These are phyloP conservation scores for Drosophila recens DNA, from an alignment of 2,888 invertebrate species.

Conservation along the genomic window DNA sequence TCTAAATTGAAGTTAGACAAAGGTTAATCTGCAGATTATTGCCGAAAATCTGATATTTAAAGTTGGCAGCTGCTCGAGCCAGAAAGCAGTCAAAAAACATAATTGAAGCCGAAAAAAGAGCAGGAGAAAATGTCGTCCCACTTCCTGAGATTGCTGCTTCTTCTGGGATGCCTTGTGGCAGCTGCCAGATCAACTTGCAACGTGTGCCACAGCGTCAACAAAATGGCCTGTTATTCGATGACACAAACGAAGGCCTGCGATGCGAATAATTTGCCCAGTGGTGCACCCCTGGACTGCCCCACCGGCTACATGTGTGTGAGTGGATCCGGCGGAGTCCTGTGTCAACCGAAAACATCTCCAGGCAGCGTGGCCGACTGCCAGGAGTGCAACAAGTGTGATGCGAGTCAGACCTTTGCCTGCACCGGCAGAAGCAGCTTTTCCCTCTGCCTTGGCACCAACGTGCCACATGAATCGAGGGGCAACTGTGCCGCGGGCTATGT, in stretches of 20 bases:
- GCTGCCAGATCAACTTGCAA: slow-evolving; percentile 65
- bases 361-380: slow-evolving; percentile 57
- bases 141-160: slow-evolving; percentile 10
- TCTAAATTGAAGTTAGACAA: slow-evolving; percentile 56
- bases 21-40: slow-evolving; percentile 37
- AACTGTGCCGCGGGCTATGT: slow-evolving; percentile 69
- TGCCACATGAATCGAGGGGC: slow-evolving; percentile 53
- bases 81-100: slow-evolving; percentile 7
- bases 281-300: slow-evolving; percentile 59
- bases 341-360: slow-evolving; percentile 42
- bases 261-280: slow-evolving; percentile 53
- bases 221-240: slow-evolving; percentile 73
- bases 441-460: slow-evolving; percentile 70
- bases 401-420: slow-evolving; percentile 72
- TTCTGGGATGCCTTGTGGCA: slow-evolving; percentile 30
- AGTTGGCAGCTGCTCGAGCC: slow-evolving; percentile 1
- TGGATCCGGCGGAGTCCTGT: slow-evolving; percentile 59
- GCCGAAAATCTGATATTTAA: slow-evolving; percentile 61
- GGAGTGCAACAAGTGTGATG: slow-evolving; percentile 74
- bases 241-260: slow-evolving; percentile 70
- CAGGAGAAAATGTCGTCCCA: slow-evolving; percentile 28
- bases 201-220: slow-evolving; percentile 62
- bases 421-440: slow-evolving; percentile 70
- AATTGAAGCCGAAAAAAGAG: neutral
- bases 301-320: slow-evolving; percentile 66